These are phyloP conservation scores for Scelioninae gen. 1 DNA, from an alignment of 2,888 invertebrate genomes.

Conservation along the genomic window DNA sequence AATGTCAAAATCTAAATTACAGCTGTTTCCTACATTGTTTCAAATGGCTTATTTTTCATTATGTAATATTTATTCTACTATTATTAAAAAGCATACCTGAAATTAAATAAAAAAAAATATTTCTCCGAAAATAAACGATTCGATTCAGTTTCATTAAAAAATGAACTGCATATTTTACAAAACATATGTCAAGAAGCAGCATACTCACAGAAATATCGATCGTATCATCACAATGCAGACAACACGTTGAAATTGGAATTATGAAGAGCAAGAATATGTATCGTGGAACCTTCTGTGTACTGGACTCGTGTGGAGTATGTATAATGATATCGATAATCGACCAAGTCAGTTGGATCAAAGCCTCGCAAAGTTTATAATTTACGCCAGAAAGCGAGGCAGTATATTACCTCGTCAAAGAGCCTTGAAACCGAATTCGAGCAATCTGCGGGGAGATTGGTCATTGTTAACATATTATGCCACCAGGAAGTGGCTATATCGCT, in stretches of 20 bases:
- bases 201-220: constrained; percentile 35
- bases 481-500: constrained; percentile 35
- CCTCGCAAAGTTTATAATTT: constrained; percentile 75
- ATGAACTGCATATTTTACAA: not conserved
- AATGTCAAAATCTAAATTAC: too few species aligned
- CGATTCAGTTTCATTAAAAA: not conserved
- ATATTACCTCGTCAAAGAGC: constrained; percentile 68
- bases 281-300: constrained; percentile 18
- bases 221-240: constrained; percentile 17
- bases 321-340: constrained; percentile 71
- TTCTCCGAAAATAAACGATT: too few species aligned
- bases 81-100: too few species aligned
- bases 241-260: constrained; percentile 56
- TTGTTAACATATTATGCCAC: constrained; percentile 61
- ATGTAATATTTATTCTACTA: not conserved
- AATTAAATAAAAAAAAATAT: too few species aligned
- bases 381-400: constrained; percentile 68
- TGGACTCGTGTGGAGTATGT: constrained; percentile 26
- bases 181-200: not conserved
- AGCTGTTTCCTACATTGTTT: too few species aligned
- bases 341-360: constrained; percentile 71
- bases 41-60: not conserved
- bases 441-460: constrained; percentile 67
- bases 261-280: constrained; percentile 50
- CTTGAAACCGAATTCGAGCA: constrained; percentile 68